Percentiles rank a stretch among this genome's conserved stretches.
Evolutionary conservation across 2,888 invertebrate genomes (phyloP).

Genomic region (Lomographa bimaculata): DNA sequence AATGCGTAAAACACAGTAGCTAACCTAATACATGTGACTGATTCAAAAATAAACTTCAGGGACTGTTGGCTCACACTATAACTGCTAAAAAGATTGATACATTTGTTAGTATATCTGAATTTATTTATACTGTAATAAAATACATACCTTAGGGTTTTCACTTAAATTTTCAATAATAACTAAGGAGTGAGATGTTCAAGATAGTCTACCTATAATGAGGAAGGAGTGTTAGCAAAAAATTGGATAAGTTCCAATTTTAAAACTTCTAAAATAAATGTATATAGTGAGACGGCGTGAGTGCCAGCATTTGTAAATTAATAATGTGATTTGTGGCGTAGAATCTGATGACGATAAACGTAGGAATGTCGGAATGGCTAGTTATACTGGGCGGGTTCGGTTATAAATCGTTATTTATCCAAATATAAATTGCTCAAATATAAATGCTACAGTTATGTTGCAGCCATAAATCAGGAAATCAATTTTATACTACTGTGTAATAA

Average conservation of each 20-base stretch:
- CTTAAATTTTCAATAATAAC: slow-evolving; percentile 9
- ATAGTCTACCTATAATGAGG: slow-evolving; percentile 45
- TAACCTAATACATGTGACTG: slow-evolving; percentile 15
- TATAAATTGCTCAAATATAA: no score
- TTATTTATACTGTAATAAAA: not conserved
- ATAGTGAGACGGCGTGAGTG: slow-evolving; percentile 53
- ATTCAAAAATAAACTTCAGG: slow-evolving; percentile 29
- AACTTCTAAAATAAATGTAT: slow-evolving; percentile 76
- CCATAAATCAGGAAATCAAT: no score
- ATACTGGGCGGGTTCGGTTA: slow-evolving; percentile 2
- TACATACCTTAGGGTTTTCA: slow-evolving; percentile 31
- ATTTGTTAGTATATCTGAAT: not conserved
- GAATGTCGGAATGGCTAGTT: slow-evolving; percentile 14
- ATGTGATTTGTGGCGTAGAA: slow-evolving; percentile 37
- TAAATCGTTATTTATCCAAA: no score
- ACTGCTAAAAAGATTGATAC: not conserved
- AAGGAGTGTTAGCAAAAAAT: slow-evolving; percentile 64
- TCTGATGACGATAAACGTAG: slow-evolving; percentile 23
- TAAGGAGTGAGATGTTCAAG: slow-evolving; percentile 10
- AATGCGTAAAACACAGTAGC: not conserved
- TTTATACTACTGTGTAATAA: no score
- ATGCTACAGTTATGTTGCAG: no score
- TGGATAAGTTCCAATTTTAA: slow-evolving; percentile 74
- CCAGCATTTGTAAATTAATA: slow-evolving; percentile 58
- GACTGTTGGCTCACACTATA: slow-evolving; percentile 11